phyloP scores from a whole-genome alignment of 2,888 invertebrate genomes.

The Diarsia brunnea region DNA sequence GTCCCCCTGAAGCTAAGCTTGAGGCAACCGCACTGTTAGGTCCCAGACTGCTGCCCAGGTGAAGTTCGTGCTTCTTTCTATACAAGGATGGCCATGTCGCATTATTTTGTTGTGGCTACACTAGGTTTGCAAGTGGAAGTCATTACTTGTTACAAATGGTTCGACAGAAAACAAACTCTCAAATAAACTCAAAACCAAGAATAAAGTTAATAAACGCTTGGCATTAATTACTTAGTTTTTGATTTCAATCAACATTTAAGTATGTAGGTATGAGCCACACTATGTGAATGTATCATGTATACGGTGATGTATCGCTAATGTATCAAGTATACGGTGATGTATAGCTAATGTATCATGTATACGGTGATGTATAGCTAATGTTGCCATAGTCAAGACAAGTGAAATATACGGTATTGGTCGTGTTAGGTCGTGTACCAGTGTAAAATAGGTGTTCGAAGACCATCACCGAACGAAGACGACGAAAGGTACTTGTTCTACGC shows the following conservation, averaged over 20 bases:
- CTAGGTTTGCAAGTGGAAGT: neutral
- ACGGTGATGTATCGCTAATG: too few species aligned
- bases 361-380: too few species aligned
- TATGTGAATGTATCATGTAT: neutral
- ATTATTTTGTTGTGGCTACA: slow-evolving; percentile 8
- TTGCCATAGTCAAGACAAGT: too few species aligned
- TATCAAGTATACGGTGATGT: too few species aligned
- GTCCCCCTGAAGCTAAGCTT: neutral
- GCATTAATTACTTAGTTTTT: slow-evolving; percentile 15
- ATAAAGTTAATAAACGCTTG: slow-evolving; percentile 6
- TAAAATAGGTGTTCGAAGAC: too few species aligned
- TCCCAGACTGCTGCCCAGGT: neutral
- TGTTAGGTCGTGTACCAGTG: too few species aligned
- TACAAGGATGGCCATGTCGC: neutral
- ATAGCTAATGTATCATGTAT: too few species aligned
- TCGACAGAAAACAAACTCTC: slow-evolving; percentile 20
- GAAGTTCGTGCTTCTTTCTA: neutral
- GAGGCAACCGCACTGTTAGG: neutral
- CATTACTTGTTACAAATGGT: neutral
- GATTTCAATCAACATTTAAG: slow-evolving; percentile 15
- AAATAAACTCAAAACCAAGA: slow-evolving; percentile 14
- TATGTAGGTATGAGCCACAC: neutral
- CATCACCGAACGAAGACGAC: too few species aligned
- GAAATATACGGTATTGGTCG: too few species aligned
- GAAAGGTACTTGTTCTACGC: too few species aligned